Base-by-base conservation (phyloP, 2,113 vertebrate species). In the Ornithorhynchus anatinus region DNA sequence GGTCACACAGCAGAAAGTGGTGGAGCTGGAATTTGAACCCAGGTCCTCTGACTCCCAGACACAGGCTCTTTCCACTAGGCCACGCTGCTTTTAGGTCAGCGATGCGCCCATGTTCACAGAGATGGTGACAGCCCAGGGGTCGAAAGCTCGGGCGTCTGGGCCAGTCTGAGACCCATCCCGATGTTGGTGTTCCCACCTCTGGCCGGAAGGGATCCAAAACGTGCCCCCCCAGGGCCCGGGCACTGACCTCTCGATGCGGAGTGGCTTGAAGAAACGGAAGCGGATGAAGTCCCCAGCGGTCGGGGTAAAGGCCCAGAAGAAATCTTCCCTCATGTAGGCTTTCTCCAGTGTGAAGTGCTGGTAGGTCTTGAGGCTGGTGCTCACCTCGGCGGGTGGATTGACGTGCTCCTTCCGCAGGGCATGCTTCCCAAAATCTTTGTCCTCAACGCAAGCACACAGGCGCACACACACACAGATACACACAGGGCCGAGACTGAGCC, bases 341-440 rank as follows among this genome's bases (percentile, higher is more conserved):
- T 99, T 99, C 93, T 99, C 98, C 92, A 99, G 83, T 48, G 97
- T 98, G 92, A 99, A 99, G 89, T 99, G 98, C 92, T 99, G 98
- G 91, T 99, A 99, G 12, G 97, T 99, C 92, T 99, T 99, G 88
- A 99, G 94, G 87, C 97, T 99, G 43, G 97, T 98, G 74, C 96
- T 99, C 77, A 99, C 96, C 91, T 99, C 98, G 0, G 97, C 98
- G 3, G 96, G 94, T 0, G 98, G 98, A 90, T 99, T 99, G 66
- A 96, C 94, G 0, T 99, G 97, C 63, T 98, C 98, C 66, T 98
- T 99, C 66, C 96, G 91, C 27, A 99, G 90, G 0, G 96, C 96
- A 47, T 98, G 97, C 70, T 98, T 98, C 8, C 97, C 97, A 52
- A 99, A 99, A 87, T 99, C 97, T 72, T 98, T 99, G 84, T 99